phyloP scores from a whole-genome alignment of 2,797 vertebrate species.

The Onychomys torridus region DNA sequence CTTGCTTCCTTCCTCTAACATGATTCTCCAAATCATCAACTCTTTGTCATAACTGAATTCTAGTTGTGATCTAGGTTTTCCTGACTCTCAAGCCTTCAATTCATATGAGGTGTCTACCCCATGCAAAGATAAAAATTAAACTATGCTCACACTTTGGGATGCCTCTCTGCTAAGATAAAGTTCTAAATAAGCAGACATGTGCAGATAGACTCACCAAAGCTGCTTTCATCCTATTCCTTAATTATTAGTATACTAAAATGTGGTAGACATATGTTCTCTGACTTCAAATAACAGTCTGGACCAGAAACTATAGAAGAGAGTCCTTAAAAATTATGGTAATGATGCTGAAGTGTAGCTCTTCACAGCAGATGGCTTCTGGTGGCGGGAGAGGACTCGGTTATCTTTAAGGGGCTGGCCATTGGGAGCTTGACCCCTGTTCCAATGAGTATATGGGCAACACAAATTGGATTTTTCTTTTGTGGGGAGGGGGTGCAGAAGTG shows the following conservation, averaged over 20 bases:
- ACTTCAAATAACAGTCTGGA: neutral
- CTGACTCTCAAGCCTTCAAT: neutral
- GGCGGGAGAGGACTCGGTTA: neutral
- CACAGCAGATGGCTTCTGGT: neutral
- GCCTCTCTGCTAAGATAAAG: neutral
- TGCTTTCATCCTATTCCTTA: constrained; percentile 57
- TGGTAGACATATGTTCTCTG: neutral
- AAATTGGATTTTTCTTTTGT: neutral
- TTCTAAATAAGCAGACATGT: constrained; percentile 58
- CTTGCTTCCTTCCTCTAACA: neutral
- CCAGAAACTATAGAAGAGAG: neutral
- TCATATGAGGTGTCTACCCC: neutral
- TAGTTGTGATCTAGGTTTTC: constrained; percentile 23
- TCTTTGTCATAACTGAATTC: constrained; percentile 35
- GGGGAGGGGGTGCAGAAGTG: neutral
- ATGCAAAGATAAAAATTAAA: constrained; percentile 43
- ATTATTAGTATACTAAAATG: constrained; percentile 50
- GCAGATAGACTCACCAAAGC: constrained; percentile 26
- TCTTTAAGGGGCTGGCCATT: neutral
- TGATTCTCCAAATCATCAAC: neutral
- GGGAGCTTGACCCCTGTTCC: neutral
- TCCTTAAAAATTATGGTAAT: neutral
- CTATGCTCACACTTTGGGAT: constrained; percentile 7
- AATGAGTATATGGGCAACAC: neutral
- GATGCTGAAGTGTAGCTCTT: neutral